These are phyloP conservation scores for Eucidaris tribuloides DNA, from an alignment of 35 echinoderm and acorn worm genomes.

Conservation along the genomic window DNA sequence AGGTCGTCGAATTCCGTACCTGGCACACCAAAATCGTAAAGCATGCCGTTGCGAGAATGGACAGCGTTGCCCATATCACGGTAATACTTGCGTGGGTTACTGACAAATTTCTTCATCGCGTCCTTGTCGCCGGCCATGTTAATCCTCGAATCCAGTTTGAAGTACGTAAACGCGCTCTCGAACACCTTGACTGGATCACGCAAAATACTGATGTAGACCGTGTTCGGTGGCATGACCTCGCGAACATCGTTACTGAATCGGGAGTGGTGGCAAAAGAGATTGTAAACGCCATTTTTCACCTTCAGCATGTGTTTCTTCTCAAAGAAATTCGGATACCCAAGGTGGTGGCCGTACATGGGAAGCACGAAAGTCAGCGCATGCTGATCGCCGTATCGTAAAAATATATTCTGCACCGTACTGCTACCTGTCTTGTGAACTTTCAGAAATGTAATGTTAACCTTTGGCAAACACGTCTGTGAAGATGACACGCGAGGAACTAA, in stretches of 20 bases:
- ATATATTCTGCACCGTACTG: slow-evolving; percentile 93
- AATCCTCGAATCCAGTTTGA: slow-evolving; percentile 80
- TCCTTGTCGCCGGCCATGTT: slow-evolving; percentile 51
- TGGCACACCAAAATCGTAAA: slow-evolving; percentile 81
- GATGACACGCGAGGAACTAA: background rate
- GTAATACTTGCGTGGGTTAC: slow-evolving; percentile 42
- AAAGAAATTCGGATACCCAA: slow-evolving; percentile 82
- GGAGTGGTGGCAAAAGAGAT: slow-evolving; percentile 90
- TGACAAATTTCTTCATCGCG: slow-evolving; percentile 68
- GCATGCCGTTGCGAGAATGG: slow-evolving; percentile 84
- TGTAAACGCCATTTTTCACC: slow-evolving; percentile 32
- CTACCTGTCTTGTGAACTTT: slow-evolving; percentile 99
- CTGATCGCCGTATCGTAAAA: slow-evolving; percentile 82
- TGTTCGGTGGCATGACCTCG: slow-evolving; percentile 83
- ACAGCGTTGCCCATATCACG: slow-evolving; percentile 30
- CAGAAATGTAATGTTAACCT: slow-evolving; percentile 76
- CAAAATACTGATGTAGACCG: slow-evolving; percentile 86
- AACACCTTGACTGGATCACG: slow-evolving; percentile 93
- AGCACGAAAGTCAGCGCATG: slow-evolving; percentile 79
- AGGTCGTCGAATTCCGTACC: slow-evolving; percentile 37
- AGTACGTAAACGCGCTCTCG: slow-evolving; percentile 98
- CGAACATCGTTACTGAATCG: slow-evolving; percentile 68
- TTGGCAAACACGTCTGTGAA: slow-evolving; percentile 49
- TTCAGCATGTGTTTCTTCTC: slow-evolving; percentile 72
- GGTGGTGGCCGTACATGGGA: slow-evolving; percentile 56